Evolutionary conservation across 2,797 vertebrate species (phyloP), one percentile per base, ranked within the genome.

Genomic region (Sebastes goodei): DNA sequence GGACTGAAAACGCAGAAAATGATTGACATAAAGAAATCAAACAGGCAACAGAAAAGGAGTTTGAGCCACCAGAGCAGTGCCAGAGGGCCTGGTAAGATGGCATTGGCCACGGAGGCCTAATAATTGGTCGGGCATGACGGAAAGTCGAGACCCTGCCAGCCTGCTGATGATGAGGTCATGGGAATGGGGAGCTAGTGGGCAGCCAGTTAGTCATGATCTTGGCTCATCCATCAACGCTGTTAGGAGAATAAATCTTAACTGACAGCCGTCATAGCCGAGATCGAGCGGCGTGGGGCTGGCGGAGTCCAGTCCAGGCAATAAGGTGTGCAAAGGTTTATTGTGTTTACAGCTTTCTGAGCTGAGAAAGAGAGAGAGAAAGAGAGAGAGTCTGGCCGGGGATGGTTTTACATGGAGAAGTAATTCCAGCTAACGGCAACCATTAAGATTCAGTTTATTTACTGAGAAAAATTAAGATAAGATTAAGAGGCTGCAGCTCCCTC

Each of bases 91-190:
- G 76, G 82, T 76, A 78, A 80, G 71, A 83, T 82, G 91, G 85
- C 77, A 75, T 14, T n/a, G 67, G 86, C 72, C 86, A 81, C 59
- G 5, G 77, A 52, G 73, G 70, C 78, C 68, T 82, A 81, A 88
- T 92, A 90, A 93, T 80, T 92, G 90, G 84, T 83, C 71, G 82
- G 81, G 84, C 77, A 82, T 85, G 87, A 92, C 53, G 81, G 89
- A 88, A 84, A 89, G 86, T 86, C 56, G 38, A 84, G 85, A 84
- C 86, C 87, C 83, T 89, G 91, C 89, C 90, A 88, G 83, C 75
- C 74, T 62, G 71, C 82, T 73, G 56, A 57, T 84, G 91, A 93
- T 93, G 93, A 93, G 93, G 93, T 94, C 91, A 92, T 84, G 78
- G 91, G 86, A 91, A 68, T 70, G 81, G 74, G 77, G 74, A 91